Evolutionary conservation across 2,113 vertebrate species (phyloP).

Genomic region (Rhabdomys dilectus): DNA sequence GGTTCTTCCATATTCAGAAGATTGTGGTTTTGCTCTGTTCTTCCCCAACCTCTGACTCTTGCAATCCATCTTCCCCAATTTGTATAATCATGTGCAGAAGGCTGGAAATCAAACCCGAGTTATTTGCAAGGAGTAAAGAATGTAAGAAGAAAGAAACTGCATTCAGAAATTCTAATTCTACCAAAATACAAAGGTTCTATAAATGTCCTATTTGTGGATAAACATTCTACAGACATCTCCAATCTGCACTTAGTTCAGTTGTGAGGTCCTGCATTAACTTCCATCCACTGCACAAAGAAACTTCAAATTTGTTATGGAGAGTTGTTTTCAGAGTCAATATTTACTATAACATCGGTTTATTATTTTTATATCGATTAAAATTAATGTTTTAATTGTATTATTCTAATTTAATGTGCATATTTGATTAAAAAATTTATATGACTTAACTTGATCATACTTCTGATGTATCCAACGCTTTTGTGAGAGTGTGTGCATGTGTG

Average conservation of each 20-base stretch:
- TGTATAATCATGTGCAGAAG: background rate
- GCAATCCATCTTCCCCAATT: background rate
- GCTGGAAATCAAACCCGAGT: background rate
- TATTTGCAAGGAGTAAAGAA: background rate
- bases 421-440: background rate
- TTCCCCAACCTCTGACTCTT: background rate
- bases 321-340: background rate
- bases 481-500: too few relatives aligned
- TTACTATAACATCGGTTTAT: background rate
- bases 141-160: background rate
- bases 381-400: background rate
- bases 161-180: background rate
- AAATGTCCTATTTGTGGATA: background rate
- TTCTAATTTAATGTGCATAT: background rate
- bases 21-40: background rate
- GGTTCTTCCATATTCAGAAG: background rate
- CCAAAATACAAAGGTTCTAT: background rate
- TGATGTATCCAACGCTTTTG: background rate
- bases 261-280: background rate
- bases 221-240: background rate
- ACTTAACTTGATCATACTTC: background rate
- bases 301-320: background rate
- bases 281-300: background rate
- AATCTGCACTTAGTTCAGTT: background rate
- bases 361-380: background rate